These are phyloP conservation scores for Smutsia temminckii DNA, from an alignment of 2,797 vertebrate genomes.

Conservation along the genomic window DNA sequence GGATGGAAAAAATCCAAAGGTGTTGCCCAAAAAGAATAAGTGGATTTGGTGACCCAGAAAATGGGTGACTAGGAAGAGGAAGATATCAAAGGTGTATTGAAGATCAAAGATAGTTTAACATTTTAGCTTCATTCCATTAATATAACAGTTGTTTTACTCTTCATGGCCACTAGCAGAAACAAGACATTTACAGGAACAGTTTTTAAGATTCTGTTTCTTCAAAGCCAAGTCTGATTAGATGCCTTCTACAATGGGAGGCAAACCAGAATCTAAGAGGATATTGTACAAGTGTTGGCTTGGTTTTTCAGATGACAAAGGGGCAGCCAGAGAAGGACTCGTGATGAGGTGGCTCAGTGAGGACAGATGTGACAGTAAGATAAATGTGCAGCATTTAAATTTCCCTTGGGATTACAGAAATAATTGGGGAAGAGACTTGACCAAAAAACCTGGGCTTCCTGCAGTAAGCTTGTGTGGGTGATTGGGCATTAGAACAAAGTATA, in stretches of 20 bases:
- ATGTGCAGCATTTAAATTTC: background rate
- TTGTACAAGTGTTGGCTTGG: background rate
- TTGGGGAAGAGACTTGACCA: background rate
- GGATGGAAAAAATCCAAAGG: background rate
- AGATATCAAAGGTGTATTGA: background rate
- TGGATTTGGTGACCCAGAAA: background rate
- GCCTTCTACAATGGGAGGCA: background rate
- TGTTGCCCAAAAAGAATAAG: background rate
- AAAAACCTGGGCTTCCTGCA: background rate
- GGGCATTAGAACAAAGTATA: background rate
- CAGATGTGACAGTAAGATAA: background rate
- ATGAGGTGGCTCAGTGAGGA: background rate
- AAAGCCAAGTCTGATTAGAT: background rate
- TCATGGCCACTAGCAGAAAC: background rate
- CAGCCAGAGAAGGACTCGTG: background rate
- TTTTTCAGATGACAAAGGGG: background rate
- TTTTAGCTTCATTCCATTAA: slow-evolving; percentile 7
- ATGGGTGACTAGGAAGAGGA: background rate
- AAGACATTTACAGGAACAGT: background rate
- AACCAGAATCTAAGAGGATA: background rate
- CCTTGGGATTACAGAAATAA: background rate
- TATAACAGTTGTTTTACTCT: background rate
- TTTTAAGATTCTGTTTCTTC: background rate
- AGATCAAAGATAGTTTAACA: background rate
- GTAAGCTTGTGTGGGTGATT: background rate